Percentiles rank a stretch among this genome's conserved stretches.
Evolutionary conservation across 2,888 invertebrate genomes (phyloP).

Genomic region (Argyresthia goedartella): DNA sequence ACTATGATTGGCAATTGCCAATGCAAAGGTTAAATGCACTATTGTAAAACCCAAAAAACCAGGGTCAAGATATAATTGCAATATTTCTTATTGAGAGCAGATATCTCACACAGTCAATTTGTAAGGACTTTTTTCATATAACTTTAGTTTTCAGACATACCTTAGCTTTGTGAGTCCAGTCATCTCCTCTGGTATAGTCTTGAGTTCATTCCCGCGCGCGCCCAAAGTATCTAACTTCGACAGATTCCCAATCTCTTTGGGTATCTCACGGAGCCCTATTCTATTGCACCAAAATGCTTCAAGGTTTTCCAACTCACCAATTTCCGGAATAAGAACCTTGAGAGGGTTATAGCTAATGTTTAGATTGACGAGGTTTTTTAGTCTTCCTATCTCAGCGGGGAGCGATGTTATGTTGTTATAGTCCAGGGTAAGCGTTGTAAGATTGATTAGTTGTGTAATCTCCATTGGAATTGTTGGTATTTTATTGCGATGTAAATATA

Average conservation of each 20-base stretch:
- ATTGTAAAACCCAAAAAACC: not conserved
- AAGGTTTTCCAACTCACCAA: conserved; percentile 70
- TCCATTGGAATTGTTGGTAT: conserved; percentile 59
- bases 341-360: conserved; percentile 78
- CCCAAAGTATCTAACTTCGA: conserved; percentile 75
- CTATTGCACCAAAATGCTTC: conserved; percentile 79
- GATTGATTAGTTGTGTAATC: conserved; percentile 63
- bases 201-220: conserved; percentile 73
- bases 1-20: not conserved
- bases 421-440: conserved; percentile 75
- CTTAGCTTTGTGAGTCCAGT: conserved; percentile 67
- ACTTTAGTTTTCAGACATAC: conserved; percentile 25
- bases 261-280: conserved; percentile 66
- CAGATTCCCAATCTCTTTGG: conserved; percentile 73
- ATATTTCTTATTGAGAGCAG: too few relatives aligned
- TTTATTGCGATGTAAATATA: conserved; percentile 76
- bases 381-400: conserved; percentile 70
- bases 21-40: not conserved
- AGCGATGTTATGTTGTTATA: conserved; percentile 74
- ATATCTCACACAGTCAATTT: too few relatives aligned
- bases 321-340: conserved; percentile 66
- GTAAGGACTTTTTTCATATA: not conserved
- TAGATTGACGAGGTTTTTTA: conserved; percentile 71
- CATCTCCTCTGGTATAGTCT: conserved; percentile 68
- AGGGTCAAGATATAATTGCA: too few relatives aligned